Conservation (phyloP, 2,113 vertebrate genomes). For the Pycnonotus jocosus region DNA sequence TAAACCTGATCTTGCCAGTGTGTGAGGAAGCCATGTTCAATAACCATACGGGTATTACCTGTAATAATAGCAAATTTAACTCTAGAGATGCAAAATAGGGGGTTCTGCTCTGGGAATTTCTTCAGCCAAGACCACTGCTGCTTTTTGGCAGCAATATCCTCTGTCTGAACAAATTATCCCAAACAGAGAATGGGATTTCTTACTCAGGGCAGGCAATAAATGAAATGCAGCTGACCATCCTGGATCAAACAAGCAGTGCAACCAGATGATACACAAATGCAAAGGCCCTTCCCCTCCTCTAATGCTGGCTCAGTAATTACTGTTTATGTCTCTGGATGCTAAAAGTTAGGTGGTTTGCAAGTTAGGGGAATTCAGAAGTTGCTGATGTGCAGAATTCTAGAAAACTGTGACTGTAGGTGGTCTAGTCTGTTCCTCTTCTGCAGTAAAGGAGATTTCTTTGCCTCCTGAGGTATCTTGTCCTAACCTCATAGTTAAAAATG, state of each 20-base stretch:
- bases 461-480: neutral
- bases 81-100: neutral
- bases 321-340: neutral
- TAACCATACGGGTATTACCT: neutral
- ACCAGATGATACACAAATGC: neutral
- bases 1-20: neutral
- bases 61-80: neutral
- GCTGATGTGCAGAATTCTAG: neutral
- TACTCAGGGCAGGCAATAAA: neutral
- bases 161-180: neutral
- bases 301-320: neutral
- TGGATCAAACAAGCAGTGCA: neutral
- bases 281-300: neutral
- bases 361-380: neutral
- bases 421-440: neutral
- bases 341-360: neutral
- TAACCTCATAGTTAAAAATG: neutral
- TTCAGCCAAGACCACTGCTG: neutral
- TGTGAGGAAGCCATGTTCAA: neutral
- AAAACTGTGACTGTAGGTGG: neutral
- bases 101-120: neutral
- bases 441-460: neutral
- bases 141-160: conserved; percentile 7
- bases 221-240: conserved; percentile 20
- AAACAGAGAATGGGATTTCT: neutral